A percentile compares a stretch with the other conserved stretches of the same genome.
These are phyloP conservation scores for Cordylochernes scorpioides DNA, from an alignment of 2,888 invertebrate genomes.

Conservation along the genomic window DNA sequence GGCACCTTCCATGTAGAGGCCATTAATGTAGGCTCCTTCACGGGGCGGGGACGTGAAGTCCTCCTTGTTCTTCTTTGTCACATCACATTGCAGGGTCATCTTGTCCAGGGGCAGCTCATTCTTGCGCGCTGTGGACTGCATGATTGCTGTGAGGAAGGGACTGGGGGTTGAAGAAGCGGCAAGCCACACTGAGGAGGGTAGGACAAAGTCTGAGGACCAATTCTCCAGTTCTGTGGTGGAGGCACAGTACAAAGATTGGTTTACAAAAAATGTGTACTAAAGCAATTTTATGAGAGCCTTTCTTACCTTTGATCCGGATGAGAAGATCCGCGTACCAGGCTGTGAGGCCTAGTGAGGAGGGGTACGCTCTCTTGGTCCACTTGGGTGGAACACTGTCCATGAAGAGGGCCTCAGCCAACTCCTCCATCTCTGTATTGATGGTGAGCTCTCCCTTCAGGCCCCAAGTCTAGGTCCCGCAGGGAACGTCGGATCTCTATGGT, in stretches of 20 bases:
- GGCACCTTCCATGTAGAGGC: constrained; percentile 41
- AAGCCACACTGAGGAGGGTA: constrained; percentile 78
- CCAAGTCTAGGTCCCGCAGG: constrained; percentile 66
- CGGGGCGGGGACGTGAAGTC: constrained; percentile 74
- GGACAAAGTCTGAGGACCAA: constrained; percentile 78
- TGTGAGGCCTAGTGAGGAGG: constrained; percentile 57
- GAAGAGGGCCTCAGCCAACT: constrained; percentile 65
- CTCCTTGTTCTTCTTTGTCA: constrained; percentile 83
- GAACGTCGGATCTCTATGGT: constrained; percentile 72
- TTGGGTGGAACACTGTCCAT: constrained; percentile 57
- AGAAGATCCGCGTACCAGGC: constrained; percentile 80
- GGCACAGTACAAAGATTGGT: too few species aligned
- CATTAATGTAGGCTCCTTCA: constrained; percentile 80
- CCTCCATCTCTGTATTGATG: constrained; percentile 87
- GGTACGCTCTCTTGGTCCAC: constrained; percentile 70
- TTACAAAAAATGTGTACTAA: too few species aligned
- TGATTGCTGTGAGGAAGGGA: constrained; percentile 78
- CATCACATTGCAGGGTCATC: constrained; percentile 89
- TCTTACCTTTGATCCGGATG: constrained; percentile 36
- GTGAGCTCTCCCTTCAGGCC: constrained; percentile 79
- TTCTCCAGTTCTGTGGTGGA: constrained; percentile 41
- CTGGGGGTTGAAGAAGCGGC: constrained; percentile 96
- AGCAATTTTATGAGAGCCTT: too few species aligned
- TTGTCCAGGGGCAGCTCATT: constrained; percentile 81
- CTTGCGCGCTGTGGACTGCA: constrained; percentile 83